Evolutionary conservation across 2,797 vertebrate genomes (phyloP).

Genomic region (Lepilemur septentrionalis): DNA sequence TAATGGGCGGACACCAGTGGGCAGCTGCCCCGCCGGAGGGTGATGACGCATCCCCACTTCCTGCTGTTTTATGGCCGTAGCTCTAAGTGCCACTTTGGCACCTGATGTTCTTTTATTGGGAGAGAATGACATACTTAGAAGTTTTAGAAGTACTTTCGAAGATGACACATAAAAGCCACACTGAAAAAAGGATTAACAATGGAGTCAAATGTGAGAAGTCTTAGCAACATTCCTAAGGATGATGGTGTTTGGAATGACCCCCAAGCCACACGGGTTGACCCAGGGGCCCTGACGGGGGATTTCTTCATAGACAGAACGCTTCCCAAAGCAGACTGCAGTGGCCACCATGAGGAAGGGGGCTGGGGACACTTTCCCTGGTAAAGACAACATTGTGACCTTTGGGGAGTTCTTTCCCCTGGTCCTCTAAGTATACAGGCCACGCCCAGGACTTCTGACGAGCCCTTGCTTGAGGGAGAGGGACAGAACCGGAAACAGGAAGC

Average conservation of each 20-base stretch:
- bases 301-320: not conserved
- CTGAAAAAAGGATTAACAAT: not conserved
- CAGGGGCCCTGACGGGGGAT: too few relatives aligned
- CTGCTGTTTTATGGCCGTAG: not conserved
- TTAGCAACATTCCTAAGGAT: not conserved
- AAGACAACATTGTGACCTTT: accelerated
- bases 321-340: not conserved
- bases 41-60: accelerated
- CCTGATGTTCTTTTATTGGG: not conserved
- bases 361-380: not conserved
- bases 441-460: not conserved
- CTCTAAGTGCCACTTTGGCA: too few relatives aligned
- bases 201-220: not conserved
- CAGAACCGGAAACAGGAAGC: too few relatives aligned
- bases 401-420: not conserved
- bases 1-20: too few relatives aligned
- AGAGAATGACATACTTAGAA: not conserved
- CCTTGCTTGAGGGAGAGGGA: not conserved
- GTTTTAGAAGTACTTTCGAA: not conserved
- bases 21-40: not conserved
- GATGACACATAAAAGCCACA: not conserved
- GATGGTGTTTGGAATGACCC: accelerated
- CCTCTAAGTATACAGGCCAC: not conserved
- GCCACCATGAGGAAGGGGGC: accelerated
- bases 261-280: not conserved